Base-by-base conservation (phyloP, 2,888 invertebrate genomes). In the Hedya salicella region DNA sequence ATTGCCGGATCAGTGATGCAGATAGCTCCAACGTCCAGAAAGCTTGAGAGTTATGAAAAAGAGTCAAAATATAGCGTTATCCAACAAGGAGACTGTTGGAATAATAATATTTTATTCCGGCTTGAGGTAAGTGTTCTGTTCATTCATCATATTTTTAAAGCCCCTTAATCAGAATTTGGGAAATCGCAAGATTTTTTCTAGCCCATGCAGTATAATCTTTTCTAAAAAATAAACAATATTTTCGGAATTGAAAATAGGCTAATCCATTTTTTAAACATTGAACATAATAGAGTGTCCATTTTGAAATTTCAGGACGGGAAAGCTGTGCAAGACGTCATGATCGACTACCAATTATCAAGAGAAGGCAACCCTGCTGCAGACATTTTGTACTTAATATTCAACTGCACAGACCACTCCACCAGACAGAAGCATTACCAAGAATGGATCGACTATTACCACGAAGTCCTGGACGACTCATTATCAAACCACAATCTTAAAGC, bases 51-150 rank as follows among this genome's bases (percentile, higher is more conserved):
- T 56, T 42, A 39, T 32, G 75, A 80, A 16, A 25, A 30, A 2
- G 68, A 69, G 0, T 75, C 75, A 4, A 80, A 78, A 67, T 73
- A 77, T 68, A 65, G 76, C 8, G 70, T 83, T 3, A 77, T 85
- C 14, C 73, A 73, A 44, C 85, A 86, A 62, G 85, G 85, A 5
- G 85, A 86, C 63, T 73, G 77, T 17, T 85, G 85, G 85, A 81
- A 78, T 1, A 85, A 84, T 44, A 86, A 86, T 64, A 73, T 85
- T n/a, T 72, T 85, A 73, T 84, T 80, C 54, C 78, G 62, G 66
- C 69, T 75, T 46, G 64, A 78, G 74, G 83, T 75, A 72, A 71
- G 77, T 70, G 11, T 32, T 32, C n/a, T n/a, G n/a, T n/a, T n/a
- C n/a, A n/a, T n/a, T n/a, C n/a, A 25, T 25, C 25, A 25, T 6